These are phyloP conservation scores for Aproaerema taeniolella DNA, from an alignment of 2,888 invertebrate genomes.

Conservation along the genomic window DNA sequence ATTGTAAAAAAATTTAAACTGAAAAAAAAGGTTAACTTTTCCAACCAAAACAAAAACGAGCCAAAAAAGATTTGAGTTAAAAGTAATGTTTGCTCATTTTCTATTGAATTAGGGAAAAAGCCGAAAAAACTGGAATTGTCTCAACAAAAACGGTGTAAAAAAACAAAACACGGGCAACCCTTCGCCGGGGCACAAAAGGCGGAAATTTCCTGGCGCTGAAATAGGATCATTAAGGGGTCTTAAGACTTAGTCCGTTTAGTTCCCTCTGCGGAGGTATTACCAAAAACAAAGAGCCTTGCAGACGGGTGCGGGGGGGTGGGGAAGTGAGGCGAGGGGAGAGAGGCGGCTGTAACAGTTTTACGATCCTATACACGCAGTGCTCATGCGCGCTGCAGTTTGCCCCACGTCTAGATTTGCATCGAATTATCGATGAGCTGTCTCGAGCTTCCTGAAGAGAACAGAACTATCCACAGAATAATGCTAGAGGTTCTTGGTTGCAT, in stretches of 20 bases:
- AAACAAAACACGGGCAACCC: slow-evolving; percentile 39
- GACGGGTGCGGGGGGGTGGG: slow-evolving; percentile 41
- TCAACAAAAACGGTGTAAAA: background rate
- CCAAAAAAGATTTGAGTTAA: no score
- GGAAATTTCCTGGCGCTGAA: slow-evolving; percentile 57
- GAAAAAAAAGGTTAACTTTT: background rate
- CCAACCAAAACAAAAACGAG: no score
- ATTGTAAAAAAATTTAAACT: background rate
- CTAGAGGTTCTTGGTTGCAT: no score
- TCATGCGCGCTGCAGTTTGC: slow-evolving; percentile 16
- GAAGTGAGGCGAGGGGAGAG: slow-evolving; percentile 21
- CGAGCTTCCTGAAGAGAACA: no score
- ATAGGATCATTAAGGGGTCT: slow-evolving; percentile 66
- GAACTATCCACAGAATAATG: no score
- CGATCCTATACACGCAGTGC: slow-evolving; percentile 56
- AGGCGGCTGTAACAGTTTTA: slow-evolving; percentile 66
- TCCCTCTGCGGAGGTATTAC: slow-evolving; percentile 50
- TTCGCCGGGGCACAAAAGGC: slow-evolving; percentile 31
- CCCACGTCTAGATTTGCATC: slow-evolving; percentile 54
- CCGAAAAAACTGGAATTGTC: slow-evolving; percentile 1
- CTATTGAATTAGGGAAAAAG: no score
- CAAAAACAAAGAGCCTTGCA: slow-evolving; percentile 68
- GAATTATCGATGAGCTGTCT: slow-evolving; percentile 53
- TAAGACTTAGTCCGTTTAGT: slow-evolving; percentile 62
- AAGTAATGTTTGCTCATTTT: no score